Evolutionary conservation across 2,888 invertebrate species (phyloP), one percentile per base, ranked within the genome.

Genomic region (Blastobasis lacticolella): DNA sequence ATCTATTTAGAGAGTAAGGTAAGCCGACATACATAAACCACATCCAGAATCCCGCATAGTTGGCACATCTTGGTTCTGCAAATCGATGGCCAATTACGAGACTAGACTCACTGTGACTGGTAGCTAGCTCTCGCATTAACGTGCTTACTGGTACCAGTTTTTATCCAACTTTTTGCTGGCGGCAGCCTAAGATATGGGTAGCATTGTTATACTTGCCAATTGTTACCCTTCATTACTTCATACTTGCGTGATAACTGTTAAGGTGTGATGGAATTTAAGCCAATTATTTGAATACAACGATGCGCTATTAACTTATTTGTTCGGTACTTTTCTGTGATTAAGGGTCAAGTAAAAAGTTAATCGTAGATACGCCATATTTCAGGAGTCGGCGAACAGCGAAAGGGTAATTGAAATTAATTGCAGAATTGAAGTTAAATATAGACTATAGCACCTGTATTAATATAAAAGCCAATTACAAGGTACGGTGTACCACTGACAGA

Each of bases 161-260:
- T 81, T 81, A 64, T 63, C 57, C 60, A 56, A 59, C 67, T 77
- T 80, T 80, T 81, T 81, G 71, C 66, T 54, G 71, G 60, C 73
- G 76, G 74, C 69, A 57, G 49, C 57, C 23, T 23, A 23, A 23
- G 23, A 23, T 2, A 23, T 23, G 23, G 23, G 23, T 23, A 23
- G 23, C 23, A 23, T 23, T 23, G 23, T 23, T 23, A 61, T 67
- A 67, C 65, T 68, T 63, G 71, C 64, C 23, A 23, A 68, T 67
- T 64, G 67, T 72, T 74, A 69, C 60, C 67, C 64, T 69, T 73
- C 72, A 74, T 77, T 77, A 76, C 64, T 62, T 66, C 62, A 65
- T 57, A 57, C 62, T 60, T 62, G 63, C 46, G 50, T 58, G 55
- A 63, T 58, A 56, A 23, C 23, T 1, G 3, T 23, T 23, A 23